These are phyloP conservation scores for Semaprochilodus insignis DNA, from an alignment of 2,797 vertebrate species.

Conservation along the genomic window DNA sequence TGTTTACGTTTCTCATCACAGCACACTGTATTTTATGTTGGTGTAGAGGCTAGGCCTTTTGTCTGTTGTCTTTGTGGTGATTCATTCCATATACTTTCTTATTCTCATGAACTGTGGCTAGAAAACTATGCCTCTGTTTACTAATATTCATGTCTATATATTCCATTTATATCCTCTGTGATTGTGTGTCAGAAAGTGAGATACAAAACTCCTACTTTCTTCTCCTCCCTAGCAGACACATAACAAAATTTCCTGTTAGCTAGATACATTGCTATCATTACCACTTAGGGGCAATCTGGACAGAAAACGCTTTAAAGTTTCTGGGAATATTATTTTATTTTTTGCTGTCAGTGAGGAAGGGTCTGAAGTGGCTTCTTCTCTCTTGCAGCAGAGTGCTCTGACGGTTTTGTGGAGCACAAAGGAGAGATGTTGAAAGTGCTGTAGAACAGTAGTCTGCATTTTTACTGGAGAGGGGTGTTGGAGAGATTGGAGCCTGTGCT, in stretches of 20 bases:
- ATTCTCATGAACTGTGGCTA: background rate
- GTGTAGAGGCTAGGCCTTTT: background rate
- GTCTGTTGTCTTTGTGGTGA: background rate
- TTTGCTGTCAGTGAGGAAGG: background rate
- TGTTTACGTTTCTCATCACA: background rate
- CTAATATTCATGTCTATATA: background rate
- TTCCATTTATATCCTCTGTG: constrained; percentile 3
- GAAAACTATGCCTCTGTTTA: background rate
- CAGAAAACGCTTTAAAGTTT: constrained; percentile 7
- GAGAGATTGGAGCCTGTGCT: background rate
- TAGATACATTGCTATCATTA: constrained; percentile 11
- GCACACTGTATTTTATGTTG: background rate
- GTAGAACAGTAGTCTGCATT: background rate
- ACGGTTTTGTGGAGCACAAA: background rate
- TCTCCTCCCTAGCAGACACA: background rate
- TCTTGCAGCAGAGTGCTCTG: background rate
- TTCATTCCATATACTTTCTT: background rate
- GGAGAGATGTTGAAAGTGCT: background rate
- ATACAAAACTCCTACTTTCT: background rate
- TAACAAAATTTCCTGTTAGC: background rate
- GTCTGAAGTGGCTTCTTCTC: background rate
- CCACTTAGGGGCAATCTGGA: background rate
- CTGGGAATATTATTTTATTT: background rate
- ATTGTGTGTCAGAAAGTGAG: background rate
- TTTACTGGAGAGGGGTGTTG: background rate